Conservation (phyloP, 2,797 vertebrate species). For the Clarias fuscus region DNA sequence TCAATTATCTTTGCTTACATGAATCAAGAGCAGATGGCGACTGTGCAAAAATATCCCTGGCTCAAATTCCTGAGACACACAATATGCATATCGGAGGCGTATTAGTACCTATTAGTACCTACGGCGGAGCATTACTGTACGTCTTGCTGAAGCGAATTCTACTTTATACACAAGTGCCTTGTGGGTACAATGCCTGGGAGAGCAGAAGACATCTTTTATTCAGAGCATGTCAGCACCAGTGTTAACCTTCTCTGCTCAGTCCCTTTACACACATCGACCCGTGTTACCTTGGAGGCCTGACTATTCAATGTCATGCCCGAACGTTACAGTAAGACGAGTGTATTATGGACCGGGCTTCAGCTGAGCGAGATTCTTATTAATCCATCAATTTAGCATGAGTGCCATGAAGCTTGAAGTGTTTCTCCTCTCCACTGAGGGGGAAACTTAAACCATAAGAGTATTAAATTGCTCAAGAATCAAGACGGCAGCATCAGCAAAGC, state of each 20-base stretch:
- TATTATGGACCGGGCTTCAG: background rate
- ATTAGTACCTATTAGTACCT: constrained; percentile 1
- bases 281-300: background rate
- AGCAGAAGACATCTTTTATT: constrained; percentile 15
- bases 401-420: constrained; percentile 19
- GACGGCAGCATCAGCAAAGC: constrained; percentile 45
- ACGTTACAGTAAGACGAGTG: background rate
- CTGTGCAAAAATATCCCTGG: constrained; percentile 31
- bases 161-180: background rate
- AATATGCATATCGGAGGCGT: background rate
- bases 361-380: constrained; percentile 31
- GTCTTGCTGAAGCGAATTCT: constrained; percentile 5
- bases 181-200: constrained; percentile 2
- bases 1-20: constrained; percentile 78
- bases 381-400: background rate
- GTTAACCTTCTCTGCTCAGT: constrained; percentile 39
- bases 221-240: constrained; percentile 15
- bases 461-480: constrained; percentile 29
- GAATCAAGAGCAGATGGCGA: constrained; percentile 75
- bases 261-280: constrained; percentile 7
- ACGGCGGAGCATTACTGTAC: background rate
- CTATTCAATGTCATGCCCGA: constrained; percentile 1
- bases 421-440: background rate
- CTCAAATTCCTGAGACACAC: constrained; percentile 6
- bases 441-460: constrained; percentile 41